A percentile compares a stretch with the other conserved stretches of the same genome.
These are phyloP conservation scores for Eurytoma adleriae DNA, from an alignment of 2,888 invertebrate species.

Conservation along the genomic window DNA sequence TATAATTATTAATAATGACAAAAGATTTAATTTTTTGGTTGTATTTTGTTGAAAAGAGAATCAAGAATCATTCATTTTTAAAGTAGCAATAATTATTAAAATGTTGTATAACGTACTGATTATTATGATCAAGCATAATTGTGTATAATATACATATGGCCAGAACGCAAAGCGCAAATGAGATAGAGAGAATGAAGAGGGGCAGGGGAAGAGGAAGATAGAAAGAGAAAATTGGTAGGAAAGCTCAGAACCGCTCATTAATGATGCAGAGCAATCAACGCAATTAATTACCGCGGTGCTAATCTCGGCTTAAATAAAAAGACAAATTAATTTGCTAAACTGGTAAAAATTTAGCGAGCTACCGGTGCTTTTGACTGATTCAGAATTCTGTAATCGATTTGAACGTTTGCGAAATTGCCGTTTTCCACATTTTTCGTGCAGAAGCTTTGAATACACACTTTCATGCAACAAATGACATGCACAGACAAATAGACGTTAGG, in stretches of 20 bases:
- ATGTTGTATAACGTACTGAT: too few species aligned
- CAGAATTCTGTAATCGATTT: slow-evolving; percentile 28
- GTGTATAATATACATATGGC: too few species aligned
- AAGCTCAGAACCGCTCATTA: slow-evolving; percentile 72
- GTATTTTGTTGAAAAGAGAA: too few species aligned
- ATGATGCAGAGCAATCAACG: slow-evolving; percentile 76
- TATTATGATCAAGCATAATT: too few species aligned
- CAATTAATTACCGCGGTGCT: slow-evolving; percentile 75
- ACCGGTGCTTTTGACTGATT: background rate
- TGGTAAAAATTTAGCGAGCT: slow-evolving; percentile 72
- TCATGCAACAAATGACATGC: background rate
- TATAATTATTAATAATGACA: too few species aligned
- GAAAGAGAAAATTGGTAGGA: slow-evolving; percentile 61
- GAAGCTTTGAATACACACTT: background rate
- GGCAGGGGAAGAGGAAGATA: slow-evolving; percentile 26
- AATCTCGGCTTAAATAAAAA: slow-evolving; percentile 73
- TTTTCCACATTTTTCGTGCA: background rate
- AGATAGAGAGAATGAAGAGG: background rate
- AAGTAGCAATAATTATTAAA: too few species aligned
- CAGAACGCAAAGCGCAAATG: too few species aligned
- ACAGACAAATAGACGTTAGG: too few species aligned
- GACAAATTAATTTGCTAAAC: slow-evolving; percentile 75
- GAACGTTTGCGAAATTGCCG: background rate
- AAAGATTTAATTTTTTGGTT: too few species aligned
- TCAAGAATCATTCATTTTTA: too few species aligned